phyloP scores from a whole-genome alignment of 2,888 invertebrate genomes.

The Caenorhabditis virilis region DNA sequence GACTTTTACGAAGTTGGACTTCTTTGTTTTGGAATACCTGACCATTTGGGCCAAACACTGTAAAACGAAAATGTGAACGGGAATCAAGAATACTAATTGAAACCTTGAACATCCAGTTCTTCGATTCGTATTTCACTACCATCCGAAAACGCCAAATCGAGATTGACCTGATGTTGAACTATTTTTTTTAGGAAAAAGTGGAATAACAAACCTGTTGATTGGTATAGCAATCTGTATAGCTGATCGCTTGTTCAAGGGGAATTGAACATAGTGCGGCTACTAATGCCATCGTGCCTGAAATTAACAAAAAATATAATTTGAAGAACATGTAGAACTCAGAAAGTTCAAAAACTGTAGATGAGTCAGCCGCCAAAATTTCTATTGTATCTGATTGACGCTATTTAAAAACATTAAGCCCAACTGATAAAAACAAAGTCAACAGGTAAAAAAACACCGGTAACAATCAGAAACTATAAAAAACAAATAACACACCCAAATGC shows the following conservation, averaged over 20 bases:
- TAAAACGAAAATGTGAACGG: slow-evolving; percentile 3
- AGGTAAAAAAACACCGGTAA: background rate
- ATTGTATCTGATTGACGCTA: too few species aligned
- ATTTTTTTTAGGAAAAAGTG: too few species aligned
- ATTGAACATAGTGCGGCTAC: slow-evolving; percentile 78
- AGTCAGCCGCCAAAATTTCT: too few species aligned
- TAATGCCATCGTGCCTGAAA: slow-evolving; percentile 84
- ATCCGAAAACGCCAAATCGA: slow-evolving; percentile 61
- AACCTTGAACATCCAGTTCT: slow-evolving; percentile 55
- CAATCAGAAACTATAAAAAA: background rate
- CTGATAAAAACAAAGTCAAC: too few species aligned
- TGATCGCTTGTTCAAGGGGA: slow-evolving; percentile 30
- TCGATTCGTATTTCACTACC: slow-evolving; percentile 56
- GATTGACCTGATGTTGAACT: too few species aligned
- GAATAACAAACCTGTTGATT: slow-evolving; percentile 50
- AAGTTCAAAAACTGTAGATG: too few species aligned
- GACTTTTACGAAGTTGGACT: slow-evolving; percentile 47
- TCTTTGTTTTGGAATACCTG: slow-evolving; percentile 24
- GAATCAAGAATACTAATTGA: background rate
- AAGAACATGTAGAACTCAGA: too few species aligned
- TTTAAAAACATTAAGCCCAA: too few species aligned
- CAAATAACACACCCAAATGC: slow-evolving; percentile 78
- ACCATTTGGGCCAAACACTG: slow-evolving; percentile 48
- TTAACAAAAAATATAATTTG: too few species aligned
- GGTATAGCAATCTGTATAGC: slow-evolving; percentile 48